Evolutionary conservation across 1,140 invertebrate genomes (phyloP).

Genomic region (Lepidurus apus): DNA sequence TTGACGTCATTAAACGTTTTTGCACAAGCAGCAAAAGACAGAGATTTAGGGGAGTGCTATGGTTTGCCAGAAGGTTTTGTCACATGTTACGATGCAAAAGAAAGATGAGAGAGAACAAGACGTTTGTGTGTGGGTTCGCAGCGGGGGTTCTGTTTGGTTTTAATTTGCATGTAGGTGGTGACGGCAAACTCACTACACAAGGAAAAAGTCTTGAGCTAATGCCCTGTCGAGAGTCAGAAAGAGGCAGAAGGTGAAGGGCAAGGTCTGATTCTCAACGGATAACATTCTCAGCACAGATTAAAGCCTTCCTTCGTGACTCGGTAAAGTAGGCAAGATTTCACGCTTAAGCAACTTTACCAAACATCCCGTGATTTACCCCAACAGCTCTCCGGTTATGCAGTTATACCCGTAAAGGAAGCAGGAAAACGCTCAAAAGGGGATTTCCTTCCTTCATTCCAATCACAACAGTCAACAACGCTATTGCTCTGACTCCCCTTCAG

Average conservation of each 20-base stretch:
- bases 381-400: not conserved
- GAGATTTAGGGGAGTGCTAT: not conserved
- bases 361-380: not conserved
- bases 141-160: not conserved
- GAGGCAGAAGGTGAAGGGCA: constrained; percentile 6
- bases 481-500: not conserved
- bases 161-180: not conserved
- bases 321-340: not conserved
- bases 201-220: not conserved
- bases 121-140: not conserved
- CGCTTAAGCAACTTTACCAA: not conserved
- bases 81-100: not conserved
- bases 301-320: not conserved
- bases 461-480: not conserved
- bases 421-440: not conserved
- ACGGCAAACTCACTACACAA: not conserved
- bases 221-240: not conserved
- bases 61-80: not conserved
- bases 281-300: not conserved
- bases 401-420: not conserved
- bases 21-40: not conserved
- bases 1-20: constrained; percentile 2
- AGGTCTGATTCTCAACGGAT: constrained; percentile 3
- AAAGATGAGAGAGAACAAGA: not conserved
- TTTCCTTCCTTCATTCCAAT: constrained; percentile 19